Evolutionary conservation across 2,797 vertebrate genomes (phyloP), one percentile per base, ranked within the genome.

Genomic region (Buceros bicornis): DNA sequence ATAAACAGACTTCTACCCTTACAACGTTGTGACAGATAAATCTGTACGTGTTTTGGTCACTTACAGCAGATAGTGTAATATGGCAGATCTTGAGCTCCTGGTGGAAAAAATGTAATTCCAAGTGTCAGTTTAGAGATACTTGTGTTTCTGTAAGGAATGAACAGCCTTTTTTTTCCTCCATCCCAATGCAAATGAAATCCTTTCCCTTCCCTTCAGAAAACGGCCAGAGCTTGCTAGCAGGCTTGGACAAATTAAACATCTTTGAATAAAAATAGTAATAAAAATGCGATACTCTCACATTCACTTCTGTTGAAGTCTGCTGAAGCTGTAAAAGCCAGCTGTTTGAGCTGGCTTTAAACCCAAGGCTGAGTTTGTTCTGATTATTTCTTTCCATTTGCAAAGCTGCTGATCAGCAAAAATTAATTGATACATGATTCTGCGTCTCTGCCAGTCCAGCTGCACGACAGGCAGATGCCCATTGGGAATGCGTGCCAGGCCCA

Each of bases 301-400:
- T 73, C 18, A 16, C 40, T 78, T 81, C 45, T 89, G 33, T 80
- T 35, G 50, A 76, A 69, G 33, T 51, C 58, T 64, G 48, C 67
- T 65, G 48, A 57, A 64, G 45, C 33, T 73, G 35, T 64, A 18
- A 40, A 40, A 40, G 37, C 37, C 37, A 40, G 37, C 37, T 40
- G 37, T 40, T 40, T 40, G 37, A 40, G 62, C 51, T 88, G 54
- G 42, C 25, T 77, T 90, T 72, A 79, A 84, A 92, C 26, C 29
- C 64, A 73, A 89, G 48, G 18, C 53, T 43, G 56, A 54, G 40
- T 78, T 88, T 82, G 42, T 62, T 89, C 70, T 53, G 47, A 43
- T 95, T 40, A 40, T 77, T 87, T 90, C 22, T 79, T 94, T 91
- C 80, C 20, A 21, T 94, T 88, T 93, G 82, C 77, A 84, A 80